phyloP scores from a whole-genome alignment of 2,113 vertebrate genomes.

The Neofelis nebulosa region DNA sequence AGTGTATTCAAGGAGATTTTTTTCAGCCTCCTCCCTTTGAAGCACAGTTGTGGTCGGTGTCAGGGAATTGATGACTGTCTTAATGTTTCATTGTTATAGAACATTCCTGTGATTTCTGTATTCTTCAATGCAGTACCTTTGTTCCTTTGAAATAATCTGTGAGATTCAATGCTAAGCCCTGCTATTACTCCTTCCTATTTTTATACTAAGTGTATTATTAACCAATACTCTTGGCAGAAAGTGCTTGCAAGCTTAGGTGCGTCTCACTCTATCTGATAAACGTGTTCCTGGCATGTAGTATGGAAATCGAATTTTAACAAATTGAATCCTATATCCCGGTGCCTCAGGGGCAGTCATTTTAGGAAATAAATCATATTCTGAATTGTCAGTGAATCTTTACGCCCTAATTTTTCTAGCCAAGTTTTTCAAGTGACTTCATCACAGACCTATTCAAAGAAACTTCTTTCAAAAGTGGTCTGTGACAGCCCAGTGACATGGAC shows the following conservation, averaged over 20 bases:
- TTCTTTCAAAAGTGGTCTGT: not conserved
- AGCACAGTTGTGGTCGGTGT: not conserved
- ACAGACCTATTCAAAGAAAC: not conserved
- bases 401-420: not conserved
- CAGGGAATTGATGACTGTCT: not conserved
- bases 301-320: constrained; percentile 50
- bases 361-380: constrained; percentile 45
- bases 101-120: not conserved
- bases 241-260: not conserved
- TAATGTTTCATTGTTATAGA: not conserved
- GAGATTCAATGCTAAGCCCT: not conserved
- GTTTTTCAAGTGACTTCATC: not conserved
- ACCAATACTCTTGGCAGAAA: not conserved
- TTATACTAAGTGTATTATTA: constrained; percentile 20
- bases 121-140: not conserved
- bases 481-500: not conserved
- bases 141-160: not conserved
- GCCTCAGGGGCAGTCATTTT: constrained; percentile 16
- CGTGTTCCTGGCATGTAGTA: not conserved
- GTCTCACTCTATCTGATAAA: constrained; percentile 40
- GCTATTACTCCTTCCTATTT: not conserved
- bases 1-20: not conserved
- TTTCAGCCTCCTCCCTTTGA: not conserved
- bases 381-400: constrained; percentile 50
- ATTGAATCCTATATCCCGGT: constrained; percentile 51